Conservation (phyloP, 2,797 vertebrate species). For the Peromyscus melanophrys region DNA sequence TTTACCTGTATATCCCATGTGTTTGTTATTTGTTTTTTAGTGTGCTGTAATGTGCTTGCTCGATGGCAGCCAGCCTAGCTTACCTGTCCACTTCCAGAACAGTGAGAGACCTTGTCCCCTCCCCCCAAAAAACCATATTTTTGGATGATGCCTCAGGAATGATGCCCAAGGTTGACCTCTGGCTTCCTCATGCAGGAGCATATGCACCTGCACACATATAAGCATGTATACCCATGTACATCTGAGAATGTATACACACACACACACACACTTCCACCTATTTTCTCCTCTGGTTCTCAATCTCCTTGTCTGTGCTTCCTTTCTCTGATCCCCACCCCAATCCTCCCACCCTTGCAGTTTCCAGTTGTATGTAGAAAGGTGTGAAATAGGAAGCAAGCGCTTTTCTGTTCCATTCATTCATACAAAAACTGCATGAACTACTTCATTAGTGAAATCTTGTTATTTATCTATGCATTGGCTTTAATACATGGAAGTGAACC, state of each 20-base stretch:
- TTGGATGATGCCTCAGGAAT: not conserved
- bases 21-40: not conserved
- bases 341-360: not conserved
- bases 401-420: constrained; percentile 5
- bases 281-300: not conserved
- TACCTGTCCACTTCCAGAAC: not conserved
- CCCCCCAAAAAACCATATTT: not conserved
- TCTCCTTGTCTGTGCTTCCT: not conserved
- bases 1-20: not conserved
- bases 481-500: not conserved
- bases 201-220: not conserved
- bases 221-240: not conserved
- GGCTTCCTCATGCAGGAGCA: not conserved
- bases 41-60: not conserved
- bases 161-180: not conserved
- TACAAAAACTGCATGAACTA: not conserved
- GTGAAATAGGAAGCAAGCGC: not conserved
- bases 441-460: not conserved
- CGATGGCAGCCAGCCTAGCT: not conserved
- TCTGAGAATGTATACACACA: not conserved
- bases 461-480: not conserved
- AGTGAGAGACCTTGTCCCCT: not conserved
- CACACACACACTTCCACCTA: not conserved
- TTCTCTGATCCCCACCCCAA: not conserved
- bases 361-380: not conserved